phyloP scores from a whole-genome alignment of 2,113 vertebrate species.

The Gadus macrocephalus region DNA sequence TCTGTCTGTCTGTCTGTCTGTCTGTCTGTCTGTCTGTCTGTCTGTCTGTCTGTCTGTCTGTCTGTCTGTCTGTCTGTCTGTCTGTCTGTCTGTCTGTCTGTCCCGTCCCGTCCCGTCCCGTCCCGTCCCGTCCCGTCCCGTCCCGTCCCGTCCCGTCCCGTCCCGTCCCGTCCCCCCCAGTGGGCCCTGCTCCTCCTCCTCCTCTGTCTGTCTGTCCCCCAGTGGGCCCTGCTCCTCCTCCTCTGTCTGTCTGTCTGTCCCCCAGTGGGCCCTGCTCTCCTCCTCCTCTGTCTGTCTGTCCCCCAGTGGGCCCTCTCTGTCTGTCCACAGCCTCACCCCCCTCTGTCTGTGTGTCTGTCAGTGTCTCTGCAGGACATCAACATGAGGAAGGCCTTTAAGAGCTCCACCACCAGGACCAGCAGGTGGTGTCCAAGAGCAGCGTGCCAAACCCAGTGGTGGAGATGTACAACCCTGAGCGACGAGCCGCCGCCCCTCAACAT shows the following conservation, averaged over 20 bases:
- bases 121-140: too few species aligned
- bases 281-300: not conserved
- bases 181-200: not conserved
- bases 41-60: not conserved
- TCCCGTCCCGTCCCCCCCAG: too few species aligned
- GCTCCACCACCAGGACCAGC: constrained; percentile 95
- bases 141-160: too few species aligned
- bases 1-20: not conserved
- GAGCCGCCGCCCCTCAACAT: constrained; percentile 93
- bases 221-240: too few species aligned
- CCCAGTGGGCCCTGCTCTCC: not conserved
- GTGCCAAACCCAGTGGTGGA: constrained; percentile 88
- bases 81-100: not conserved
- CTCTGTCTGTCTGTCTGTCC: constrained; percentile 11
- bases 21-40: not conserved
- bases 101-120: too few species aligned
- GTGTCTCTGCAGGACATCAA: constrained; percentile 98
- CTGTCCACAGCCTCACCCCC: too few species aligned
- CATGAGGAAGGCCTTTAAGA: constrained; percentile 98
- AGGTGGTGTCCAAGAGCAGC: constrained; percentile 96
- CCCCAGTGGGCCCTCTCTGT: not conserved
- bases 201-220: constrained; percentile 1
- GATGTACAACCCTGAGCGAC: constrained; percentile 90
- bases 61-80: not conserved
- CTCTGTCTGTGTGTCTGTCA: constrained; percentile 43